Conservation (phyloP, 1,140 invertebrate species). For the Drosophila azteca region DNA sequence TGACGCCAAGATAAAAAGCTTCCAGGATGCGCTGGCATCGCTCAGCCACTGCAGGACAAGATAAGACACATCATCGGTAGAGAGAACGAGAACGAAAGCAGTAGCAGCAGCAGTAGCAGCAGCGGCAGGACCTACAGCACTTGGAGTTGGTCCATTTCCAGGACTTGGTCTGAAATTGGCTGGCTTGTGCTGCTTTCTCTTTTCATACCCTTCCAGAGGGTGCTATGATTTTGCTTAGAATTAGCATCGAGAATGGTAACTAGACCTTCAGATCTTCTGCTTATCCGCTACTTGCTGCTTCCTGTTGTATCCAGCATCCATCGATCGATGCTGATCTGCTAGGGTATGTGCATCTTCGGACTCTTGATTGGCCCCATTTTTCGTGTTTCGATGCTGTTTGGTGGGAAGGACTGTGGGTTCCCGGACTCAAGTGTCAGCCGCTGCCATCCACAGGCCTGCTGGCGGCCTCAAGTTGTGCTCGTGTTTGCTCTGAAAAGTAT, state of each 20-base stretch:
- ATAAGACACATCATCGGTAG: slow-evolving; percentile 70
- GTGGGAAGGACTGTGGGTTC: slow-evolving; percentile 1
- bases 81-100: slow-evolving; percentile 5
- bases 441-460: slow-evolving; percentile 28
- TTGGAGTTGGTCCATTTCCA: slow-evolving; percentile 63
- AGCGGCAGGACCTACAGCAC: slow-evolving; percentile 28
- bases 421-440: slow-evolving; percentile 53
- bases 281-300: too few species aligned
- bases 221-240: too few species aligned
- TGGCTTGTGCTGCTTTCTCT: slow-evolving; percentile 47
- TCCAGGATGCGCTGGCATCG: slow-evolving; percentile 68
- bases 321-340: too few species aligned
- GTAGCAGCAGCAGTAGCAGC: slow-evolving; percentile 31
- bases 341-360: too few species aligned
- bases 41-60: slow-evolving; percentile 71
- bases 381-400: not conserved
- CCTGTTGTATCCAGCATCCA: too few species aligned
- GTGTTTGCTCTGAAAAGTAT: slow-evolving; percentile 79
- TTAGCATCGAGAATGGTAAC: too few species aligned
- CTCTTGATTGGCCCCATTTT: too few species aligned
- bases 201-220: slow-evolving; percentile 7
- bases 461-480: slow-evolving; percentile 63
- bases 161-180: slow-evolving; percentile 45
- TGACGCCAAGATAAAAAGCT: slow-evolving; percentile 81
- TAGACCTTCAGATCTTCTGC: too few species aligned